Evolutionary conservation across 2,113 vertebrate species (phyloP), one percentile per base, ranked within the genome.

Genomic region (Azemiops feae): DNA sequence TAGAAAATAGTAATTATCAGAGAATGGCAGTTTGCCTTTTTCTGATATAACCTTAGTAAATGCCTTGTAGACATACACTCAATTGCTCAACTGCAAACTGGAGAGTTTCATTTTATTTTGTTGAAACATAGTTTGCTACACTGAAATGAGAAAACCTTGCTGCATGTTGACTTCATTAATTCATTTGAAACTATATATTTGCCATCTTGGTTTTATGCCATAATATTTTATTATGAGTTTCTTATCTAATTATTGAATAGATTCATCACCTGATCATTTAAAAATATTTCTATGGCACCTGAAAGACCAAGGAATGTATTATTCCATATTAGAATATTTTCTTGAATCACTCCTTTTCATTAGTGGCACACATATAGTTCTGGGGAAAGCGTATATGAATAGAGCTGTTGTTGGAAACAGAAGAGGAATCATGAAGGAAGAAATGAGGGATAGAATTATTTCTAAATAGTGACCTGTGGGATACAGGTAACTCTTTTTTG

Each of bases 1-100:
- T 94, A 85, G 54, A 93, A 96, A 95, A 92, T 64, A 93, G 94
- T 95, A 94, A 96, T 95, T 93, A 93, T 55, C 43, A 58, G 22
- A 81, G 39, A 74, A 89, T 91, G 92, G 60, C 91, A 92, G 57
- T 94, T 95, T 20, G 53, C 60, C 58, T 85, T 9, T 90, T 90
- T 87, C 60, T 93, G 45, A 94, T 93, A 93, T 88, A 94, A 53
- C 27, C 6, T 53, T 92, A 87, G 58, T 94, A 86, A 34, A 3
- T 55, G 53, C 74, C 20, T 58, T 47, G 5, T 39, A 87, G 11
- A n/a, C 3, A 91, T 92, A 89, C 85, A 88, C 52, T 20, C 94
- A 94, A 92, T 95, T 96, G 87, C 64, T 95, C 86, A 91, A 93
- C 87, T 47, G 39, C 91, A n/a, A 1, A 1, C 27, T 89, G 60